These are phyloP conservation scores for Parapristionchus giblindavisi DNA, from an alignment of 2,888 invertebrate genomes.

Conservation along the genomic window DNA sequence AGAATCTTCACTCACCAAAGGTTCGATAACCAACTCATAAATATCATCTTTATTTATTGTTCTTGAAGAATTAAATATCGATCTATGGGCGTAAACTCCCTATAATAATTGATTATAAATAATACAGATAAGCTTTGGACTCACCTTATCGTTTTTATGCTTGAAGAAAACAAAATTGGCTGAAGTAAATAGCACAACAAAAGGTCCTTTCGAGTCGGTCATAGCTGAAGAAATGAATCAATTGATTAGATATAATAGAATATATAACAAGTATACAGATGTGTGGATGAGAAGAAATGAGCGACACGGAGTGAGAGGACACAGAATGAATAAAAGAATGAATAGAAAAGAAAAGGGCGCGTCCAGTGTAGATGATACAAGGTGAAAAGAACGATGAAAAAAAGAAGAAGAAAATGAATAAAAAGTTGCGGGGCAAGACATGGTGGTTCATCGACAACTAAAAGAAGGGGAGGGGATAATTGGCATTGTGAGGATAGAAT, in stretches of 20 bases:
- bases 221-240: no score
- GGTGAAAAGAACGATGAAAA: background rate
- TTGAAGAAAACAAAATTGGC: slow-evolving; percentile 30
- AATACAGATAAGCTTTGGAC: background rate
- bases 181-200: slow-evolving; percentile 12
- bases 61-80: slow-evolving; percentile 10
- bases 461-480: background rate
- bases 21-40: background rate
- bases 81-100: slow-evolving; percentile 23
- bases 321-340: no score
- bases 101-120: background rate
- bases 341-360: no score
- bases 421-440: background rate
- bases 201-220: slow-evolving; percentile 9
- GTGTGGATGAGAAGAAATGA: no score
- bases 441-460: background rate
- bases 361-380: no score
- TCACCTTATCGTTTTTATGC: slow-evolving; percentile 23
- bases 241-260: slow-evolving; percentile 8
- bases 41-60: slow-evolving; percentile 23
- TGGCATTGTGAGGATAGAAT: no score
- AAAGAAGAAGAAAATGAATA: background rate
- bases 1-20: slow-evolving; percentile 19
- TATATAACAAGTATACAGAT: no score
- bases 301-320: no score